phyloP scores from a whole-genome alignment of 1,140 invertebrate genomes.

The Lerema accius region DNA sequence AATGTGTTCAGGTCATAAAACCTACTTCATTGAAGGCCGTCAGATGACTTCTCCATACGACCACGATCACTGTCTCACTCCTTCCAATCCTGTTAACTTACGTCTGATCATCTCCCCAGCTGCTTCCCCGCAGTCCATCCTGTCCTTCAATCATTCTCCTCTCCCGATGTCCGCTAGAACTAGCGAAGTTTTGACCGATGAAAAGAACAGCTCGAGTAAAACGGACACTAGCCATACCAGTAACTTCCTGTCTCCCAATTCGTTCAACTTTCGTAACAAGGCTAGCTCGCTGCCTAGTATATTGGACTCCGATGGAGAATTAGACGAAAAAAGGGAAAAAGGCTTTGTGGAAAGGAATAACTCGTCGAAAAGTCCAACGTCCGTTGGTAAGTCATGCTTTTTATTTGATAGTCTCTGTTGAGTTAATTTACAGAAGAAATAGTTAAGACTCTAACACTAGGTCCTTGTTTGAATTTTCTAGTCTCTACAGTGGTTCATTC shows the following conservation, averaged over 20 bases:
- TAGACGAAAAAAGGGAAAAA: conserved; percentile 82
- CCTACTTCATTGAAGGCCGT: conserved; percentile 88
- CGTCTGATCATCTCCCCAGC: conserved; percentile 84
- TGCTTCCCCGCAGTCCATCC: conserved; percentile 68
- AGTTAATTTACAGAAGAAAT: too few species aligned
- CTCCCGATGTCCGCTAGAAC: conserved; percentile 51
- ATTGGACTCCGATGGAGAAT: conserved; percentile 88
- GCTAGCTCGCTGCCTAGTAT: conserved; percentile 91
- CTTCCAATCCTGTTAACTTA: conserved; percentile 77
- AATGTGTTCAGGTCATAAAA: conserved; percentile 88
- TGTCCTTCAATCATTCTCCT: conserved; percentile 70
- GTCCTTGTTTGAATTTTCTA: too few species aligned
- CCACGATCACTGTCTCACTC: conserved; percentile 68
- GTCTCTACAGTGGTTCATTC: too few species aligned
- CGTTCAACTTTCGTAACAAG: conserved; percentile 85
- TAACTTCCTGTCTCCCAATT: conserved; percentile 84
- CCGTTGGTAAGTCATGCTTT: conserved; percentile 75
- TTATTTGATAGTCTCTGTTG: too few species aligned
- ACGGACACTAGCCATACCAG: conserved; percentile 75
- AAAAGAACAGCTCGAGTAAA: conserved; percentile 47
- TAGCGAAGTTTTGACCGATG: conserved; percentile 46
- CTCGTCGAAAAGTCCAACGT: conserved; percentile 84
- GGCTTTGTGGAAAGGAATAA: conserved; percentile 65
- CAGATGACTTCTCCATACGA: conserved; percentile 72
- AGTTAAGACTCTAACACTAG: too few species aligned